These are phyloP conservation scores for Hystrix brachyura DNA, from an alignment of 2,113 vertebrate species.

Conservation along the genomic window DNA sequence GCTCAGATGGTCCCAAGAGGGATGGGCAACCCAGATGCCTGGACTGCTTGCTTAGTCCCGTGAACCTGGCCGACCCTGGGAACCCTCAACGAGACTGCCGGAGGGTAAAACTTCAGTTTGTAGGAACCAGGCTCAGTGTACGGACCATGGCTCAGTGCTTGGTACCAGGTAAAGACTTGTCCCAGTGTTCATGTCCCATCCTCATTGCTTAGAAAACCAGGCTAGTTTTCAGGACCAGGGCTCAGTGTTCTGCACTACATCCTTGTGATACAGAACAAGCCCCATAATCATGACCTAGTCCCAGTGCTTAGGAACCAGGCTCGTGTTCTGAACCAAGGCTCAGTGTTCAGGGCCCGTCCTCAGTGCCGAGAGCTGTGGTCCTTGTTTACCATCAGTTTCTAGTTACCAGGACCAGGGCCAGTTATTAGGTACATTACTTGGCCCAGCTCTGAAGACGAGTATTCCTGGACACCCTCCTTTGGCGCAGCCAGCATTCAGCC, in stretches of 20 bases:
- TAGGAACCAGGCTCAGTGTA: neutral
- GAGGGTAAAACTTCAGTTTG: accelerated
- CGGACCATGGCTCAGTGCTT: neutral
- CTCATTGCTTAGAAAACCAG: neutral
- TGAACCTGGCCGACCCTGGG: neutral
- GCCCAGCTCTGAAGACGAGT: neutral
- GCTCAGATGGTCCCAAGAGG: neutral
- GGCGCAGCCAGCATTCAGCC: neutral
- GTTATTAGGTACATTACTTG: too few relatives aligned
- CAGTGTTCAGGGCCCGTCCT: neutral
- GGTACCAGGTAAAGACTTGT: neutral
- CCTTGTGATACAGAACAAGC: neutral
- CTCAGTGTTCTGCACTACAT: neutral
- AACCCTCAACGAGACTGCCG: neutral
- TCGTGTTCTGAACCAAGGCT: too few relatives aligned
- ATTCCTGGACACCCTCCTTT: neutral
- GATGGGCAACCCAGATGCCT: neutral
- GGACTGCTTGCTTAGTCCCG: neutral
- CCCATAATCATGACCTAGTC: neutral
- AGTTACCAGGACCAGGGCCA: too few relatives aligned
- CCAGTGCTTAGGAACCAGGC: too few relatives aligned
- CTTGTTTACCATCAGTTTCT: neutral
- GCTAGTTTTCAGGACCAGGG: neutral
- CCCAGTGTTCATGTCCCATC: neutral
- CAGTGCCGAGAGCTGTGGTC: accelerated